Percentiles rank a stretch among this genome's conserved stretches.
Conservation (phyloP, 2,797 vertebrate species). For the Forpus xanthops region DNA sequence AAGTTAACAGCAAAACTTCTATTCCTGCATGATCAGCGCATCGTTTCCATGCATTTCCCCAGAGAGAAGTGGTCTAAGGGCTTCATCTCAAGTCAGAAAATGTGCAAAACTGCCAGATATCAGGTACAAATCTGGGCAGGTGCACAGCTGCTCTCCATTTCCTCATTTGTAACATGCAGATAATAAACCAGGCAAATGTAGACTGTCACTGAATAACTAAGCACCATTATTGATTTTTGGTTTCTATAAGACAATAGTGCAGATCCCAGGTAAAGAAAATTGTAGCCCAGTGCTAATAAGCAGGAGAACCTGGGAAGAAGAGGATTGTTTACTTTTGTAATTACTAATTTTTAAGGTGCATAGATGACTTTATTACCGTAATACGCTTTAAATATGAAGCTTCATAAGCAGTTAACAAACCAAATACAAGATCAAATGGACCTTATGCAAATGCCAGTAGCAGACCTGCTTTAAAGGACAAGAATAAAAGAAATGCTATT, state of each 20-base stretch:
- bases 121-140: not conserved
- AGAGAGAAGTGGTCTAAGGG: not conserved
- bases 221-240: not conserved
- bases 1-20: not conserved
- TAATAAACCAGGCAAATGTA: not conserved
- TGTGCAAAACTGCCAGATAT: not conserved
- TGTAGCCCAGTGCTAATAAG: not conserved
- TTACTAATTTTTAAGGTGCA: not conserved
- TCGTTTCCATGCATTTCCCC: rapidly evolving
- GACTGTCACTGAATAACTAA: not conserved
- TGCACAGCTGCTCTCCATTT: not conserved
- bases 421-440: slow-evolving; percentile 6
- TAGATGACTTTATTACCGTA: not conserved
- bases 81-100: not conserved
- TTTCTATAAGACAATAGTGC: not conserved
- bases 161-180: not conserved
- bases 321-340: not conserved
- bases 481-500: not conserved
- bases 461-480: not conserved
- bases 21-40: rapidly evolving
- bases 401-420: slow-evolving; percentile 18
- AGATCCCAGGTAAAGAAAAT: not conserved
- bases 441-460: not conserved
- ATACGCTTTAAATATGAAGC: not conserved
- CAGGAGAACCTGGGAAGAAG: not conserved